phyloP scores from a whole-genome alignment of 2,797 vertebrate species.

The Salarias fasciatus region DNA sequence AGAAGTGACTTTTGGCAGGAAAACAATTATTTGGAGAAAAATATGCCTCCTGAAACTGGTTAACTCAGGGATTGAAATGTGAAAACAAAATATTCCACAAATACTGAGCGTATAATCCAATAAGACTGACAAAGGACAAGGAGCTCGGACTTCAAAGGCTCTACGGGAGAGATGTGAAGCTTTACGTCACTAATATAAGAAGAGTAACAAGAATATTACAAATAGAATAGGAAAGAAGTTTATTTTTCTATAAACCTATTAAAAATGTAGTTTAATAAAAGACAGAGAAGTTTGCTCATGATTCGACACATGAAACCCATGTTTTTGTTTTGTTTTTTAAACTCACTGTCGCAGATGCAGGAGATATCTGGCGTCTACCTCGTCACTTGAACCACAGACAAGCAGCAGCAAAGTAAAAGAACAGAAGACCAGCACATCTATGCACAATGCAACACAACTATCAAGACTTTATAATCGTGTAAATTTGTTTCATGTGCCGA shows the following conservation, averaged over 20 bases:
- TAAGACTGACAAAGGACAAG: background rate
- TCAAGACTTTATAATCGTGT: background rate
- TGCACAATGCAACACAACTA: constrained; percentile 13
- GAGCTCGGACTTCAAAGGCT: background rate
- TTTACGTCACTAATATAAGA: background rate
- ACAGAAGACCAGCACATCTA: background rate
- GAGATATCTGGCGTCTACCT: constrained; percentile 42
- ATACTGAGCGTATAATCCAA: background rate
- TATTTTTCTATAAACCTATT: constrained; percentile 23
- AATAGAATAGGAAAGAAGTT: constrained; percentile 1
- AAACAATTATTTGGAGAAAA: constrained; percentile 1
- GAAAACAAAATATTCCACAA: constrained; percentile 18
- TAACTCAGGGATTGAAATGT: constrained; percentile 7
- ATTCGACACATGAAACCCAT: background rate
- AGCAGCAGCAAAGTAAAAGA: background rate
- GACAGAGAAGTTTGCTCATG: background rate
- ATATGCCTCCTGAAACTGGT: constrained; percentile 3
- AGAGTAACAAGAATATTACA: constrained; percentile 13
- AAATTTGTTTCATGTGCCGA: background rate
- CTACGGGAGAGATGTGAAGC: background rate
- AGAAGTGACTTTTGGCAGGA: background rate
- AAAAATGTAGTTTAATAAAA: background rate
- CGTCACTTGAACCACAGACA: constrained; percentile 18
- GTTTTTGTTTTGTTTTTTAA: background rate
- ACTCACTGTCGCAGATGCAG: constrained; percentile 5